phyloP scores from a whole-genome alignment of 2,113 vertebrate genomes.

The Myotis yumanensis region DNA sequence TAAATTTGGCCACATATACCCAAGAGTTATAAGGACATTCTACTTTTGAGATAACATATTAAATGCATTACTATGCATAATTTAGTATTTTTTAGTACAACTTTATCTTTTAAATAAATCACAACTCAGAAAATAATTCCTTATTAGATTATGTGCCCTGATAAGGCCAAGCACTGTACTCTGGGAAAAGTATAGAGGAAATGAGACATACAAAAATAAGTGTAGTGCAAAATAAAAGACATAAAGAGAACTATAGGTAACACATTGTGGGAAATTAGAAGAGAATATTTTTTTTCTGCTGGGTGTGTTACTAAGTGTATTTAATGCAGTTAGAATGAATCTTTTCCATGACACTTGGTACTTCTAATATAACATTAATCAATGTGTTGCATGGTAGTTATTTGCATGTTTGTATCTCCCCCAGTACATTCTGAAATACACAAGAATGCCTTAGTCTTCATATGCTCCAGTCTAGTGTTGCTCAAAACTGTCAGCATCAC shows the following conservation, averaged over 20 bases:
- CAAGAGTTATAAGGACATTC: slow-evolving; percentile 8
- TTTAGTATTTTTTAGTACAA: neutral
- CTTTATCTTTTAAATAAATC: slow-evolving; percentile 30
- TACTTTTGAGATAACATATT: slow-evolving; percentile 44
- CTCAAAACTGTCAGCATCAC: neutral
- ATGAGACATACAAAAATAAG: slow-evolving; percentile 37
- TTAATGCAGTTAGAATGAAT: slow-evolving; percentile 44
- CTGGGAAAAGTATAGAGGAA: slow-evolving; percentile 31
- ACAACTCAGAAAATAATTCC: slow-evolving; percentile 18
- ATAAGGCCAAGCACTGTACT: neutral
- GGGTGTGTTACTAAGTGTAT: slow-evolving; percentile 1
- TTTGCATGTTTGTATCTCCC: slow-evolving; percentile 10
- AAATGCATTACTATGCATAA: neutral
- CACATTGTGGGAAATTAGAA: slow-evolving; percentile 11
- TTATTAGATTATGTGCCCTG: neutral
- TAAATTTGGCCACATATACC: slow-evolving; percentile 22
- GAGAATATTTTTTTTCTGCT: slow-evolving; percentile 37
- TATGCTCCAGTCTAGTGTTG: neutral
- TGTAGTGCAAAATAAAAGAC: slow-evolving; percentile 3
- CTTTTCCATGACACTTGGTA: neutral
- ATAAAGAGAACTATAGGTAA: slow-evolving; percentile 38
- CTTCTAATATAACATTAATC: slow-evolving; percentile 41
- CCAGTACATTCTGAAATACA: neutral
- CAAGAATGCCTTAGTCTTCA: neutral
- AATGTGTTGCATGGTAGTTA: neutral